Conservation (phyloP, 1,140 invertebrate genomes). For the Brachionus asplanchnoidis region DNA sequence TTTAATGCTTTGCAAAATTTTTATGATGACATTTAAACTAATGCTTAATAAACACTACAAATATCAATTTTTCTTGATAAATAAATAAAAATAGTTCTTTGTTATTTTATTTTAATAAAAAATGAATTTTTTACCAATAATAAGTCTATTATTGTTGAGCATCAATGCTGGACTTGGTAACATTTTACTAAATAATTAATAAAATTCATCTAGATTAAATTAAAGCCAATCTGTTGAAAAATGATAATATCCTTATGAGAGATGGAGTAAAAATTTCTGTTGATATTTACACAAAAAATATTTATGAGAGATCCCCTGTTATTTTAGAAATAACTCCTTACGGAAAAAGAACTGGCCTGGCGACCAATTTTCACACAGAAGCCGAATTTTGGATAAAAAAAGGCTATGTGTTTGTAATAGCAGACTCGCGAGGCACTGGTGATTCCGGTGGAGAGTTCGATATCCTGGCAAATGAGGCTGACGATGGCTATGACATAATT, state of each 20-base stretch:
- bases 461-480: not conserved
- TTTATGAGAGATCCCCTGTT: not conserved
- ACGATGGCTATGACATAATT: constrained; percentile 29
- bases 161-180: not conserved
- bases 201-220: not conserved
- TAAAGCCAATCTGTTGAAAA: not conserved
- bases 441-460: constrained; percentile 2
- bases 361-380: constrained; percentile 1
- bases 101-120: not conserved
- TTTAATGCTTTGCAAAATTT: too few relatives aligned
- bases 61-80: too few relatives aligned
- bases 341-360: not conserved
- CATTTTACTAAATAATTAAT: not conserved
- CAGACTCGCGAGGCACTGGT: not conserved
- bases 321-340: constrained; percentile 40
- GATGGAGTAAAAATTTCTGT: constrained; percentile 3
- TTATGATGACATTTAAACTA: too few relatives aligned
- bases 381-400: not conserved
- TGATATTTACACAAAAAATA: not conserved
- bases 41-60: too few relatives aligned
- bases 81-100: not conserved
- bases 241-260: not conserved
- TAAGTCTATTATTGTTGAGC: not conserved
- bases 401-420: not conserved
- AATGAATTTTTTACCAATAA: not conserved